Conservation (phyloP, 2,113 vertebrate genomes). For the Cardinalis cardinalis region DNA sequence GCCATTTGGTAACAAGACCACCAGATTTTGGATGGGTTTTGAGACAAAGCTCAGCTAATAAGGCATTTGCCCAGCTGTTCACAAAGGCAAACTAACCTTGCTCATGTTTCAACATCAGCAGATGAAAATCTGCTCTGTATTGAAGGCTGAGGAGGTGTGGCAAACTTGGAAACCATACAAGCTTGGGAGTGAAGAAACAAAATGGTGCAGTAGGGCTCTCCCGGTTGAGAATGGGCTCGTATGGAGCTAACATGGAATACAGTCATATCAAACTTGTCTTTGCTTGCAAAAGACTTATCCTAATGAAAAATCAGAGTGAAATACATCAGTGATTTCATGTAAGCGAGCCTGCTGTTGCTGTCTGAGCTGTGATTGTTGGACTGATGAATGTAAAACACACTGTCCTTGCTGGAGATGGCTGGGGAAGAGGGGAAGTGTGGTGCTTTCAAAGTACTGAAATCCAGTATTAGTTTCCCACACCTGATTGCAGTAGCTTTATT, state of each 20-base stretch:
- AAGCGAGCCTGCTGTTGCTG: neutral
- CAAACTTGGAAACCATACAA: neutral
- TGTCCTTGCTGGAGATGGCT: neutral
- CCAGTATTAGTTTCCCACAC: neutral
- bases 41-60: neutral
- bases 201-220: neutral
- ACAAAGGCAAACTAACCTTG: neutral
- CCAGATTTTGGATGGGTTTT: neutral
- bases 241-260: neutral
- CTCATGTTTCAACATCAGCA: neutral
- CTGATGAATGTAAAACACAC: neutral
- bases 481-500: neutral
- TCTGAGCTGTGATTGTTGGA: neutral
- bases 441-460: neutral
- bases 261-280: neutral
- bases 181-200: neutral
- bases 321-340: neutral
- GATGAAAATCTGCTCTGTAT: neutral
- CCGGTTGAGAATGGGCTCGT: accelerated
- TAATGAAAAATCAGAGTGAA: neutral
- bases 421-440: neutral
- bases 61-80: neutral
- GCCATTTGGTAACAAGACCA: neutral
- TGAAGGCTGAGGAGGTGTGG: neutral
- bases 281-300: neutral